phyloP scores from a whole-genome alignment of 2,888 invertebrate species.

The Yponomeuta evonymella region DNA sequence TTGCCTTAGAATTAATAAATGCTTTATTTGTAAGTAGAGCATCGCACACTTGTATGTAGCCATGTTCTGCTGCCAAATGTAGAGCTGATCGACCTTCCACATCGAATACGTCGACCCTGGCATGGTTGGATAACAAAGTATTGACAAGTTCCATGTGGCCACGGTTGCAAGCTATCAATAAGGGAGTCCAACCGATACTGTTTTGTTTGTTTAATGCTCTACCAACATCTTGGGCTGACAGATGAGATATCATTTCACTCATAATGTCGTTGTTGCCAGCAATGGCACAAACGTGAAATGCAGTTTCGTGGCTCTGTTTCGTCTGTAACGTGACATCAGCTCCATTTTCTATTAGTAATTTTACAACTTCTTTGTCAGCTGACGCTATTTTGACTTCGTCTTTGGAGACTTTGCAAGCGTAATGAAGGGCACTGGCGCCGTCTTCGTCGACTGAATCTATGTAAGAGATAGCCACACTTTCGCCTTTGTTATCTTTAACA shows the following conservation, averaged over 20 bases:
- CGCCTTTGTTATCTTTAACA: slow-evolving; percentile 84
- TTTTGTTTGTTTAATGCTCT: slow-evolving; percentile 96
- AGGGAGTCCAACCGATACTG: slow-evolving; percentile 96
- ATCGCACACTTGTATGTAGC: slow-evolving; percentile 92
- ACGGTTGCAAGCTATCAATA: slow-evolving; percentile 95
- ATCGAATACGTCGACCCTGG: slow-evolving; percentile 99
- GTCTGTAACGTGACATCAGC: slow-evolving; percentile 92
- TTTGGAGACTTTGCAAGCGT: slow-evolving; percentile 92
- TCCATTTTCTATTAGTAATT: slow-evolving; percentile 91
- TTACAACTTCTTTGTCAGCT: slow-evolving; percentile 91
- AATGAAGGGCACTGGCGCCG: slow-evolving; percentile 96
- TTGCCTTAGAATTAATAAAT: slow-evolving; percentile 98
- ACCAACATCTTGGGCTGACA: slow-evolving; percentile 93
- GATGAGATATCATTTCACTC: slow-evolving; percentile 93
- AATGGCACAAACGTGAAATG: slow-evolving; percentile 95
- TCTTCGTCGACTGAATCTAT: slow-evolving; percentile 93
- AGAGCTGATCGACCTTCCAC: slow-evolving; percentile 96
- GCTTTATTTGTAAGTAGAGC: slow-evolving; percentile 95
- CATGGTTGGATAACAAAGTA: slow-evolving; percentile 93
- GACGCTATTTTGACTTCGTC: slow-evolving; percentile 84
- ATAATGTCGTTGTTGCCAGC: slow-evolving; percentile 97
- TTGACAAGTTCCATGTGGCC: slow-evolving; percentile 96
- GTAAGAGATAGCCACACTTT: slow-evolving; percentile 87
- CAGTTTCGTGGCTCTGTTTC: slow-evolving; percentile 92
- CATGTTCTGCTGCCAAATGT: slow-evolving; percentile 96